Conservation (phyloP, 2,113 vertebrate genomes). For the Alectura lathami region DNA sequence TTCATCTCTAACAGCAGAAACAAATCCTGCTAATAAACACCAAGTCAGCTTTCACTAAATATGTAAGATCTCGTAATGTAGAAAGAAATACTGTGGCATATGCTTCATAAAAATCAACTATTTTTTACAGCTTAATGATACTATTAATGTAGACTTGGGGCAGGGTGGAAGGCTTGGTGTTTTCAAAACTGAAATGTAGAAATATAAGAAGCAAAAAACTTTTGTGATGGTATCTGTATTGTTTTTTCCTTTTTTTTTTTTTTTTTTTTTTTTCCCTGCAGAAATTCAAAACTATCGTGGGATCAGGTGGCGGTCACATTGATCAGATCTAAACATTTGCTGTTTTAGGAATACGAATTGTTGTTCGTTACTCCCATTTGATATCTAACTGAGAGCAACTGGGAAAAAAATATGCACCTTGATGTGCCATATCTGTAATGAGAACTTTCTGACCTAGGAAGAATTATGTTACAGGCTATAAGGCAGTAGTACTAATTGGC, state of each 20-base stretch:
- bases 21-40: background rate
- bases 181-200: conserved; percentile 14
- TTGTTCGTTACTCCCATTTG: background rate
- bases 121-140: background rate
- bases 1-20: background rate
- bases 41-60: conserved; percentile 15
- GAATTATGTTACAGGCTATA: background rate
- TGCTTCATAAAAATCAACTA: background rate
- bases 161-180: background rate
- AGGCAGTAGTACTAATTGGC: background rate
- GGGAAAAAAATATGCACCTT: accelerated
- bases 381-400: background rate
- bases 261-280: background rate
- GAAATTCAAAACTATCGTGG: background rate
- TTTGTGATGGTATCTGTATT: background rate
- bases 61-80: background rate
- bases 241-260: background rate
- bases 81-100: background rate
- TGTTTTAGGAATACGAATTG: background rate
- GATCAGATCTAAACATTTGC: conserved; percentile 5
- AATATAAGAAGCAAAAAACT: conserved; percentile 9
- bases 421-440: background rate
- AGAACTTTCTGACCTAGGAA: background rate
- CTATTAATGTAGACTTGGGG: background rate
- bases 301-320: background rate